phyloP scores from a whole-genome alignment of 2,113 vertebrate species.

The Lepisosteus oculatus region DNA sequence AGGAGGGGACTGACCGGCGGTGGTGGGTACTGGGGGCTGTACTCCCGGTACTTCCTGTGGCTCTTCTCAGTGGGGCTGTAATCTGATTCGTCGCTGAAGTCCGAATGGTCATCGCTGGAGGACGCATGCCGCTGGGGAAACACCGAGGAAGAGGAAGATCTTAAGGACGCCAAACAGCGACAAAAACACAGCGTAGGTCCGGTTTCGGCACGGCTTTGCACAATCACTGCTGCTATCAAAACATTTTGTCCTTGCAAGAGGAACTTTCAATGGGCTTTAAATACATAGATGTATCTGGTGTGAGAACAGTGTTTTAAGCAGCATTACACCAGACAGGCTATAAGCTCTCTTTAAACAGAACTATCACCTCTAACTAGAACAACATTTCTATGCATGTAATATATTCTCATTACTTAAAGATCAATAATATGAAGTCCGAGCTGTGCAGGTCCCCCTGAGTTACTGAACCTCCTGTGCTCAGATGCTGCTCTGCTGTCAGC shows the following conservation, averaged over 20 bases:
- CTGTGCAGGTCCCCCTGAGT: too few relatives aligned
- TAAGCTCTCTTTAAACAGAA: too few relatives aligned
- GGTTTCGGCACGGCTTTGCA: background rate
- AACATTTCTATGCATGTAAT: too few relatives aligned
- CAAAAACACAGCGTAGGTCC: background rate
- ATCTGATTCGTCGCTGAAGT: constrained; percentile 89
- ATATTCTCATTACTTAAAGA: too few relatives aligned
- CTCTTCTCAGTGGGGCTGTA: constrained; percentile 87
- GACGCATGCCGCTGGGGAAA: constrained; percentile 81
- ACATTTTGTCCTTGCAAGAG: background rate
- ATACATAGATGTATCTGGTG: too few relatives aligned
- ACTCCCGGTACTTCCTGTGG: constrained; percentile 84
- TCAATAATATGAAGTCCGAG: too few relatives aligned
- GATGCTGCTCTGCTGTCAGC: too few relatives aligned
- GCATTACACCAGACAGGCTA: too few relatives aligned
- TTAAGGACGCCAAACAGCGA: background rate
- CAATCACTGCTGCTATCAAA: background rate
- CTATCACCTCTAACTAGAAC: too few relatives aligned
- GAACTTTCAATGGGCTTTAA: too few relatives aligned
- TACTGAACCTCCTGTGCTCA: too few relatives aligned
- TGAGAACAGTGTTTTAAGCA: too few relatives aligned
- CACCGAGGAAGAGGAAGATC: background rate
- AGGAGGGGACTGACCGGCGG: constrained; percentile 57
- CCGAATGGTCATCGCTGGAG: constrained; percentile 90
- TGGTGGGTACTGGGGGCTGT: constrained; percentile 78